Percentiles rank a stretch among this genome's conserved stretches.
phyloP scores from a whole-genome alignment of 2,888 invertebrate species.

The Chorisops tibialis region DNA sequence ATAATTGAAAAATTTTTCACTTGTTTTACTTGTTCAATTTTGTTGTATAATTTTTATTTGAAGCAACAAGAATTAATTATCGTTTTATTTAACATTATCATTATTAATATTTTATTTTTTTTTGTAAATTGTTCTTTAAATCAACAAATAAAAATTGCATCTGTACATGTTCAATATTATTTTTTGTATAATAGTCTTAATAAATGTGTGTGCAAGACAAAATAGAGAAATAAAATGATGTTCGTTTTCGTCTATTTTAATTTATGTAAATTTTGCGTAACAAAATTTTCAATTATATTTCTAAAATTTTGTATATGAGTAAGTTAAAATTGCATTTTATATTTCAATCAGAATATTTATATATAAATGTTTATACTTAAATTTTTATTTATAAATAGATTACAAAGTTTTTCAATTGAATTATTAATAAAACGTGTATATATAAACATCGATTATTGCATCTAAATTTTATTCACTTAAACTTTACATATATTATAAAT shows the following conservation, averaged over 20 bases:
- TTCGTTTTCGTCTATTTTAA: neutral
- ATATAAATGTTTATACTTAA: no score
- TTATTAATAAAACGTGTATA: constrained; percentile 2
- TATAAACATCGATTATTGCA: constrained; percentile 11
- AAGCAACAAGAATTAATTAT: constrained; percentile 1
- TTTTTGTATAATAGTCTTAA: constrained; percentile 1
- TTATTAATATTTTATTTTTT: constrained; percentile 11
- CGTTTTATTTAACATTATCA: constrained; percentile 7
- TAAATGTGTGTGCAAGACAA: neutral
- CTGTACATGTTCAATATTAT: constrained; percentile 1
- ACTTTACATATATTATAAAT: no score
- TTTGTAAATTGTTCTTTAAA: neutral
- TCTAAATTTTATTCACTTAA: neutral
- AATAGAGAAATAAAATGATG: neutral
- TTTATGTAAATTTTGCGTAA: neutral
- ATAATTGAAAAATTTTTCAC: constrained; percentile 11
- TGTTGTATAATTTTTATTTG: constrained; percentile 19
- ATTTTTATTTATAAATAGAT: no score
- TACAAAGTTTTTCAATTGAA: no score
- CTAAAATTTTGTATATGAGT: no score
- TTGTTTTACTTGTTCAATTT: constrained; percentile 5
- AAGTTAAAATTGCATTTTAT: no score
- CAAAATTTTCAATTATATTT: neutral
- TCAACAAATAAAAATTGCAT: neutral
- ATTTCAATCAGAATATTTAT: no score